Base-by-base conservation (phyloP, 23 tunicate genomes). In the Botrylloides violaceus region DNA sequence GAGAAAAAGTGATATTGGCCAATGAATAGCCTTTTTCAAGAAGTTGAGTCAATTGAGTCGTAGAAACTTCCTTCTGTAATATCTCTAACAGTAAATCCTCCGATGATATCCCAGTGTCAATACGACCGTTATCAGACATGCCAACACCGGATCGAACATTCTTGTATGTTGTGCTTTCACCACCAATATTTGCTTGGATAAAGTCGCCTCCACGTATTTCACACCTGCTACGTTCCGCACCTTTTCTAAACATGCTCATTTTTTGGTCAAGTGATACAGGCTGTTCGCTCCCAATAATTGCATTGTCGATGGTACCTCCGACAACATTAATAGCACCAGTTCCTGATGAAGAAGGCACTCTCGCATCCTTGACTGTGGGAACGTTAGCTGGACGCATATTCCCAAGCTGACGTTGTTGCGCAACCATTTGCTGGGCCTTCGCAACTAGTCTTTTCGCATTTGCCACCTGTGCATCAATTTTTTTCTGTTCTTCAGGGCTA, bases 111-210 rank as follows among this genome's bases (percentile, higher is more conserved):
- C 34, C 29, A 64, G n/a, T 39, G 31, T 4, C 70, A 20, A 0
- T 35, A 0, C 74, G 56, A 43, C 12, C 53, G 53, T 43, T 43
- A 43, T 15, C 53, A 0, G 74, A 19, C 22, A 53, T 30, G 57
- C 36, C 28, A 4, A 12, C 29, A 43, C 58, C 4, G 57, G 36
- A 1, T 2, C 37, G 21, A 25, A 35, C 37, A 26, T 68, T 68
- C 39, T 64, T 30, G 12, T 6, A 4, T 1, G 58, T 20, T 18
- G 74, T 68, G 35, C 72, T 59, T 7, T 66, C 36, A 25, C 74
- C 74, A 43, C 74, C 74, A 39, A 68, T 39, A 37, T 2, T 68
- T 7, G 74, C 56, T 37, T 68, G 74, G 26, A 24, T 38, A 43
- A 68, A 68, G 29, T 68, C 37, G 1, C 74, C 74, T 4, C 74